A percentile compares a stretch with the other conserved stretches of the same genome.
Conservation (phyloP, 2,888 invertebrate genomes). For the Cryptus viduatorius region DNA sequence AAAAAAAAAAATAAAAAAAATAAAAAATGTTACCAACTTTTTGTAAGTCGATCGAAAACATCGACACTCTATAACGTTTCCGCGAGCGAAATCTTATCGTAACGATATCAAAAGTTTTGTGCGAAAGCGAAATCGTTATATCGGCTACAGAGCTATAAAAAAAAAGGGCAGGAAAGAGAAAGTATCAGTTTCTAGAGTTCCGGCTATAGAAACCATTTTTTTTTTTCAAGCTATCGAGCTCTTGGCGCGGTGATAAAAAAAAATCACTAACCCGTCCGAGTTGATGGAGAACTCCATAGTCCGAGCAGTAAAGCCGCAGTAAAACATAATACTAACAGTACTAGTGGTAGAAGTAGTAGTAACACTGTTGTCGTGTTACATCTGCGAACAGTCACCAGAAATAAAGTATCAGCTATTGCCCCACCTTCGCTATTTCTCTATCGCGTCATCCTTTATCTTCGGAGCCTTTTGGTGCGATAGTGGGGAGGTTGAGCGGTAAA, state of each 20-base stretch:
- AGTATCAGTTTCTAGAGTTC: background rate
- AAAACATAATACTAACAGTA: background rate
- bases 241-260: slow-evolving; percentile 8
- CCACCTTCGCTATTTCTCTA: slow-evolving; percentile 7
- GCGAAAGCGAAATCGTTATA: background rate
- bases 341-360: background rate
- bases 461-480: background rate
- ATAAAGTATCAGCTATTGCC: slow-evolving; percentile 18
- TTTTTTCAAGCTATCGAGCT: slow-evolving; percentile 1
- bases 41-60: background rate
- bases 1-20: background rate
- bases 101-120: background rate
- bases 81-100: background rate
- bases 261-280: slow-evolving; percentile 13
- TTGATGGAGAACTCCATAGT: slow-evolving; percentile 7
- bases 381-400: slow-evolving; percentile 15
- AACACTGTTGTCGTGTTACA: background rate
- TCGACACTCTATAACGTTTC: background rate
- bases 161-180: slow-evolving; percentile 18
- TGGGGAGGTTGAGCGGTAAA: slow-evolving; percentile 37
- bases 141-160: slow-evolving; percentile 22
- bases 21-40: background rate
- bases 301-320: background rate
- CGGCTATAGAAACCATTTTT: background rate
- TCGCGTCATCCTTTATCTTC: slow-evolving; percentile 18